A percentile compares a stretch with the other conserved stretches of the same genome.
phyloP scores from a whole-genome alignment of 1,140 invertebrate species.

The Solenopsis fugax region DNA sequence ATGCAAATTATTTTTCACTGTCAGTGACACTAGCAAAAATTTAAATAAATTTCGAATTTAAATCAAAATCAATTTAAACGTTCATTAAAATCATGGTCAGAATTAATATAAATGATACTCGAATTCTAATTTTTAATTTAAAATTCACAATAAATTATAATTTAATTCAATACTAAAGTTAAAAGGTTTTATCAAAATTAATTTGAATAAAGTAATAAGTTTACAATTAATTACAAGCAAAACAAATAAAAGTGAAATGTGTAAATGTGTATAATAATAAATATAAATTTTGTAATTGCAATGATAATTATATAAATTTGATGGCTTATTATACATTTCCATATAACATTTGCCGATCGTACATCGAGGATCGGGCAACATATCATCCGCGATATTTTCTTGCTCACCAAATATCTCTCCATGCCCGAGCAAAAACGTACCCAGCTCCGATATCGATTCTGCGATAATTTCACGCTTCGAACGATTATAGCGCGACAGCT shows the following conservation, averaged over 20 bases:
- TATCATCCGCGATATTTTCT: slow-evolving; percentile 61
- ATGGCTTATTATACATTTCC: background rate
- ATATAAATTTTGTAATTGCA: background rate
- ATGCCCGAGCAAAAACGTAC: slow-evolving; percentile 65
- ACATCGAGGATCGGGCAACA: background rate
- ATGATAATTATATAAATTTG: slow-evolving; percentile 3
- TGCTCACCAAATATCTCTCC: slow-evolving; percentile 62
- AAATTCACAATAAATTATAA: background rate
- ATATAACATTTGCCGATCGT: background rate
- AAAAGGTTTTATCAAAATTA: slow-evolving; percentile 10
- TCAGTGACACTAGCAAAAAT: background rate
- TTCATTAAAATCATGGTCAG: background rate
- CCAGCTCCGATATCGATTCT: slow-evolving; percentile 71
- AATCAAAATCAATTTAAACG: background rate
- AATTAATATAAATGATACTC: slow-evolving; percentile 11
- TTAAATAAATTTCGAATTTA: slow-evolving; percentile 10
- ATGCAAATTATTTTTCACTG: slow-evolving; percentile 17
- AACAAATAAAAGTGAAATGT: background rate
- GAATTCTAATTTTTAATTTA: slow-evolving; percentile 31
- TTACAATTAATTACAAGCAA: background rate
- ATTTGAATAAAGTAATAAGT: slow-evolving; percentile 3
- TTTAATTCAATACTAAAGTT: slow-evolving; percentile 1
- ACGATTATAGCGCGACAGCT: slow-evolving; percentile 75
- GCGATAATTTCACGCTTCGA: slow-evolving; percentile 75
- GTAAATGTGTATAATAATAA: background rate